Evolutionary conservation across 2,113 vertebrate genomes (phyloP).

Genomic region (Spea bombifrons): DNA sequence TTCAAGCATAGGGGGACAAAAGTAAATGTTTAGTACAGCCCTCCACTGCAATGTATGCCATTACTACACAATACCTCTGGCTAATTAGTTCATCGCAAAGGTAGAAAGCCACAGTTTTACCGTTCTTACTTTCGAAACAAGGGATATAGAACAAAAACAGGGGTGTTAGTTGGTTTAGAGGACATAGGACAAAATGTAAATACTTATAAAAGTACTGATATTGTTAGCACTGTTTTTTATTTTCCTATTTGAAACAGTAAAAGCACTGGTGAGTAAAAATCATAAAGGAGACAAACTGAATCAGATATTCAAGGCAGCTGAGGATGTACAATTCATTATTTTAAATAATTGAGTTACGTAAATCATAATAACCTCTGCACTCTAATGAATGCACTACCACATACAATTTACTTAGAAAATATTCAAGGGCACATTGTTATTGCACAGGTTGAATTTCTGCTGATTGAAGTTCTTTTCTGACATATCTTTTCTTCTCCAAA

Average conservation of each 20-base stretch:
- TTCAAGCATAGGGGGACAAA: no score
- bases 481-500: constrained; percentile 9
- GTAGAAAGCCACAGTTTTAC: no score
- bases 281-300: constrained; percentile 3
- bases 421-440: background rate
- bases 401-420: background rate
- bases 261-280: constrained; percentile 15
- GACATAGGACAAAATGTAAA: no score
- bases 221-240: background rate
- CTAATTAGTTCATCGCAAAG: no score
- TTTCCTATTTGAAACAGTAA: background rate
- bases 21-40: no score
- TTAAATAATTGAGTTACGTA: constrained; percentile 24
- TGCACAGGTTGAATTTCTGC: background rate
- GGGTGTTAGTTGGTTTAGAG: no score
- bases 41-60: no score
- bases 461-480: background rate
- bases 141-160: no score
- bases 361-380: constrained; percentile 26
- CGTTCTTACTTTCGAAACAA: no score
- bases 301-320: constrained; percentile 14
- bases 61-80: no score
- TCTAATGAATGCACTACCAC: constrained; percentile 21
- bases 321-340: constrained; percentile 29
- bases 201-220: no score